phyloP scores from a whole-genome alignment of 2,888 invertebrate species.

The Cancer borealis region DNA sequence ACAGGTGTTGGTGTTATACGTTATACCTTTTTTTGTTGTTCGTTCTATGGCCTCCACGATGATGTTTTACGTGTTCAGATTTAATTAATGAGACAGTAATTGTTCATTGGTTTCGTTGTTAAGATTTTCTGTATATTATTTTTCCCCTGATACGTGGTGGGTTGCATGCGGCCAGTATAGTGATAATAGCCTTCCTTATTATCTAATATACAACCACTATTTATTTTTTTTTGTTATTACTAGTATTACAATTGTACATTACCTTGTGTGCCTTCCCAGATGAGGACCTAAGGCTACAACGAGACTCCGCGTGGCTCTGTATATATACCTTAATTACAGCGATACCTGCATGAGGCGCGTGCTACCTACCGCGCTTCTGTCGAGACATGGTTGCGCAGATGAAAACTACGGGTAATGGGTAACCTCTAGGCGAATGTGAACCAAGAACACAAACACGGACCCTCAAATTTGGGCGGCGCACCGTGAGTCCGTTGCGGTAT shows the following conservation, averaged over 20 bases:
- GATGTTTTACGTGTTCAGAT: not conserved
- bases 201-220: not conserved
- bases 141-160: not conserved
- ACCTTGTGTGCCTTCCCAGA: not conserved
- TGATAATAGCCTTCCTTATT: not conserved
- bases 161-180: not conserved
- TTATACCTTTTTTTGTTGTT: not conserved
- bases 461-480: not conserved
- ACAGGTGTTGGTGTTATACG: not conserved
- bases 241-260: not conserved
- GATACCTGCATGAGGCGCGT: conserved; percentile 21
- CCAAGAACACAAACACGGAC: conserved; percentile 2
- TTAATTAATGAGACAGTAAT: not conserved
- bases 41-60: not conserved
- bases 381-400: not conserved
- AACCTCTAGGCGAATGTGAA: not conserved
- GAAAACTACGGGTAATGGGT: not conserved
- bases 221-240: not conserved
- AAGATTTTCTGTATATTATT: not conserved
- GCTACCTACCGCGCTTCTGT: not conserved
- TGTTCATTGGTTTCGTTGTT: conserved; percentile 25
- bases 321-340: not conserved
- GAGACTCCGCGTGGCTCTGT: not conserved
- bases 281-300: not conserved
- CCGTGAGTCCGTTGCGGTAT: not conserved